These are phyloP conservation scores for Oostethus manadensis DNA, from an alignment of 2,113 vertebrate genomes.

Conservation along the genomic window DNA sequence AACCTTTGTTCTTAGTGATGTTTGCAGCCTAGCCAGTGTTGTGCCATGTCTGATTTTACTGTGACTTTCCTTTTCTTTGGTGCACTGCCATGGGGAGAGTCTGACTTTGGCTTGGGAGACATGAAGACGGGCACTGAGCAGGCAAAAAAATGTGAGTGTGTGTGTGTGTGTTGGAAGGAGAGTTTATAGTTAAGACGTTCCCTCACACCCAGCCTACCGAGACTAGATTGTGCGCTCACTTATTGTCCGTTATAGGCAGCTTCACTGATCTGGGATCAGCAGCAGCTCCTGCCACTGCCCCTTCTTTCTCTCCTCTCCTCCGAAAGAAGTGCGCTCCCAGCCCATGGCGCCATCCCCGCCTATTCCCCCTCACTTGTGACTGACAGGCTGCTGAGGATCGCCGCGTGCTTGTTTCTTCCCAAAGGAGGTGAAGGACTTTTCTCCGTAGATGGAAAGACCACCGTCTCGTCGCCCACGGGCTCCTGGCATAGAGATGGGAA, in stretches of 20 bases:
- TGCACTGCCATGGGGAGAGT: too few relatives aligned
- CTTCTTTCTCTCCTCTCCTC: constrained; percentile 2
- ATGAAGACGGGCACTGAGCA: too few relatives aligned
- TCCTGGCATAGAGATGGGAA: constrained; percentile 67
- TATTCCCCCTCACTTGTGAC: constrained; percentile 21
- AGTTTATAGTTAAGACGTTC: constrained; percentile 47
- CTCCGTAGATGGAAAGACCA: constrained; percentile 6
- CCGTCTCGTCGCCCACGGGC: constrained; percentile 5
- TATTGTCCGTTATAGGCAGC: constrained; percentile 29
- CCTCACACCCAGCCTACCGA: constrained; percentile 51
- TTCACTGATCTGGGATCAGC: constrained; percentile 57
- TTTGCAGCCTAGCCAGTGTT: too few relatives aligned
- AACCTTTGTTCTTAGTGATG: too few relatives aligned
- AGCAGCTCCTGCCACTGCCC: not conserved
- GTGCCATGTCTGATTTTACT: too few relatives aligned
- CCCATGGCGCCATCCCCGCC: not conserved
- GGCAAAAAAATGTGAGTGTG: too few relatives aligned
- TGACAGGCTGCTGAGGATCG: constrained; percentile 28
- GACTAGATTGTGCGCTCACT: constrained; percentile 27
- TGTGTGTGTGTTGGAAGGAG: constrained; percentile 10
- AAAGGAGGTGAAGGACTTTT: not conserved
- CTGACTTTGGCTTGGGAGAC: too few relatives aligned
- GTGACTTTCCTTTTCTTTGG: too few relatives aligned
- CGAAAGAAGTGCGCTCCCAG: not conserved
- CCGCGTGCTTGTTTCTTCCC: constrained; percentile 23